Base-by-base conservation (phyloP, 2,797 vertebrate genomes). In the Hephaestus fuliginosus region DNA sequence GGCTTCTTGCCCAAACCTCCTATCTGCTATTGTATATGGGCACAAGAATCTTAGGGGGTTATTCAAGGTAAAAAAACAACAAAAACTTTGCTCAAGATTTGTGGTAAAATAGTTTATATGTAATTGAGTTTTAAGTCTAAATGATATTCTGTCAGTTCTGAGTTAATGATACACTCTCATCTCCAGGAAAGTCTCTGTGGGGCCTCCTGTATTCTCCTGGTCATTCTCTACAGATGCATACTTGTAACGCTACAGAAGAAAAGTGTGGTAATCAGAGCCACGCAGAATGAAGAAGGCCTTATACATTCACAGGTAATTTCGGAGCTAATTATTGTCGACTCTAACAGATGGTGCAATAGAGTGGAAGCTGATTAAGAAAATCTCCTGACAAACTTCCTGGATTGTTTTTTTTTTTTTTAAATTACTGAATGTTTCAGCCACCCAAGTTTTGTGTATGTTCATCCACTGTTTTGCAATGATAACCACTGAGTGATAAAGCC, bases 301-400 rank as follows among this genome's bases (percentile, higher is more conserved):
- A 68, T 77, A 71, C 70, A 63, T 88, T 80, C 41, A 56, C 74
- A 73, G 79, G 84, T 89, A 84, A 89, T 89, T 88, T 74, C 79
- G 33, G 58, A 80, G 61, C 57, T 82, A 74, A 91, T 93, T 85
- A 80, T 74, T 73, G 84, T 71, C 11, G 62, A 78, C 72, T 65
- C 64, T 81, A 88, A 90, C 93, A 91, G 90, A 91, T 91, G 91
- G 86, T 84, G 86, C 84, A 76, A 72, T 67, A 63, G 70, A 86
- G 79, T 66, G 61, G 74, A 83, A 81, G 78, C 84, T 79, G 88
- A 91, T 93, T 79, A 84, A 63, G 57, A 78, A 84, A 88, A 86
- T 86, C 67, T 82, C 71, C 77, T 86, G 85, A 89, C 86, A 80
- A 83, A 89, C 53, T 70, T 87, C 79, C 79, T 81, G 46, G 77